Evolutionary conservation across 2,888 invertebrate genomes (phyloP), one percentile per base, ranked within the genome.

Genomic region (Agrenia bidenticulata): DNA sequence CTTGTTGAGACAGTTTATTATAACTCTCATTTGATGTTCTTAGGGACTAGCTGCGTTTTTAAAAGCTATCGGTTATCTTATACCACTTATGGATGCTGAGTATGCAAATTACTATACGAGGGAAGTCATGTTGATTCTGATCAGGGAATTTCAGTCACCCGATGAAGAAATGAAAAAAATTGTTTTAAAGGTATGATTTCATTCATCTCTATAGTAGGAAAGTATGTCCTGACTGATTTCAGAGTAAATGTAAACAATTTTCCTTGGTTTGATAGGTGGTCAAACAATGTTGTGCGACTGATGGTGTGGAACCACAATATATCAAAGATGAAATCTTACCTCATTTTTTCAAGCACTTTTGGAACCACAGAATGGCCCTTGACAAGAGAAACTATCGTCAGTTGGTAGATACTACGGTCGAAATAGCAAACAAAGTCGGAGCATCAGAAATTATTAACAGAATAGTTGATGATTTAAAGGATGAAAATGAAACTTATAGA

Each of bases 111-210:
- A 99, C 81, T 99, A 99, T 79, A 99, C 99, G 1, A 86, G 97
- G 77, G 99, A 99, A 88, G 99, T 97, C 80, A 96, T 96, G 96
- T 83, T 95, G 81, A 99, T 99, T 81, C 84, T 99, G 26, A 98
- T 99, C 77, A 87, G 99, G 81, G 99, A 99, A 84, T 99, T 99
- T 81, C 97, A 97, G 82, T 98, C 98, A 64, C 99, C 99, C 0
- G 99, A 99, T 81, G 99, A 99, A 81, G 99, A 99, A 85, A 99
- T 99, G 99, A 99, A 99, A 81, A 99, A 99, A 80, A 99, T 99
- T 83, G 99, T 99, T 0, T 84, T 99, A 72, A 99, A 99, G 85
- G 92, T 89, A 79, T 76, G 5, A 15, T 51, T 51, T n/a, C n/a
- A n/a, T n/a, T n/a, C n/a, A n/a, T n/a, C n/a, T n/a, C n/a, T n/a